phyloP scores from a whole-genome alignment of 2,888 invertebrate species.

The Escarpia spicata region DNA sequence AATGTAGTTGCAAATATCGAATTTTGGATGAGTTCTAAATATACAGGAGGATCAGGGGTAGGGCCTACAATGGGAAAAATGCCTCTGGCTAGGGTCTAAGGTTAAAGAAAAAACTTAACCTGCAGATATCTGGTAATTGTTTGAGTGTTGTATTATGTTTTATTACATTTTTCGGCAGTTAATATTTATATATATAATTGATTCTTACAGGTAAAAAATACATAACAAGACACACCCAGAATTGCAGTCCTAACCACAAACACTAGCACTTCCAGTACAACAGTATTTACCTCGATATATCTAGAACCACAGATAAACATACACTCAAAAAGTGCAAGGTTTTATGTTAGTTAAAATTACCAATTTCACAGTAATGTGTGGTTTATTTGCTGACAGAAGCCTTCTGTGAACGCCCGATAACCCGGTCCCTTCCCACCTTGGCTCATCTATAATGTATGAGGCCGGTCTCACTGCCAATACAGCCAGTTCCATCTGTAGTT shows the following conservation, averaged over 20 bases:
- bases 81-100: background rate
- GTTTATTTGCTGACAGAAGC: background rate
- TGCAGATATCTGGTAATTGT: background rate
- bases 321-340: background rate
- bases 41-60: background rate
- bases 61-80: background rate
- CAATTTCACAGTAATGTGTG: background rate
- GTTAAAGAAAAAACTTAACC: background rate
- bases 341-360: background rate
- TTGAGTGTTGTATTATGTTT: background rate
- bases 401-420: background rate
- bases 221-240: background rate
- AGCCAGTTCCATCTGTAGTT: background rate
- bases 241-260: too few species aligned
- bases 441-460: conserved; percentile 2
- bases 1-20: background rate
- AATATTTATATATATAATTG: background rate
- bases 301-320: background rate
- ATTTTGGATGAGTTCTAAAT: background rate
- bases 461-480: background rate
- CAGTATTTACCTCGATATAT: too few species aligned
- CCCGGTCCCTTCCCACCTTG: background rate
- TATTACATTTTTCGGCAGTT: background rate
- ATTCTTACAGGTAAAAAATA: background rate
- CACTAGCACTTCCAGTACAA: too few species aligned